Evolutionary conservation across 2,888 invertebrate species (phyloP).

Genomic region (Girardia tigrina): DNA sequence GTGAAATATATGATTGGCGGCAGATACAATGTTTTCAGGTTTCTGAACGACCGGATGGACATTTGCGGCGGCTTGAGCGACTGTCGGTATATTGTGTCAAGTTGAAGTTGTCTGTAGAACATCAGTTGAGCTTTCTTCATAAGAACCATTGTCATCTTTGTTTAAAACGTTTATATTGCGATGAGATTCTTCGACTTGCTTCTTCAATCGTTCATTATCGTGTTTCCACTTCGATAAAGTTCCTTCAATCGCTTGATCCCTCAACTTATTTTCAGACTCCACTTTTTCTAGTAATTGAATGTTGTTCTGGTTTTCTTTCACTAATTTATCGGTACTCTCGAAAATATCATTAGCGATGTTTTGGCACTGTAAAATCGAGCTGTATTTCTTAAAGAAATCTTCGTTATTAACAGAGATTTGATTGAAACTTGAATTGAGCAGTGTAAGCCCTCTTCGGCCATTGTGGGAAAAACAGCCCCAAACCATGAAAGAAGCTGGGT

Average conservation of each 20-base stretch:
- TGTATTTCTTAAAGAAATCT: background rate
- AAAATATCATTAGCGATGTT: background rate
- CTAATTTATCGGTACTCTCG: background rate
- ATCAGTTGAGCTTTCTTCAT: background rate
- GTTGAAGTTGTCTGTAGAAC: background rate
- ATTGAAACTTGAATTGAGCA: background rate
- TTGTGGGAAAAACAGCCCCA: too few species aligned
- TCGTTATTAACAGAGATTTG: background rate
- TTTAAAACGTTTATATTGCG: background rate
- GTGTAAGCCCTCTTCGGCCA: too few species aligned
- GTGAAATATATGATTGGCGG: constrained; percentile 6
- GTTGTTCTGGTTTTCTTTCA: background rate
- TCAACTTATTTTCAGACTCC: background rate
- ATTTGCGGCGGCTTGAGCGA: background rate
- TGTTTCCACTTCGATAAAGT: background rate
- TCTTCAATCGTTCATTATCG: background rate
- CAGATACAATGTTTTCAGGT: background rate
- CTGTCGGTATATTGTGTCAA: background rate
- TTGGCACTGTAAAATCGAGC: background rate
- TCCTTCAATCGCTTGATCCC: background rate
- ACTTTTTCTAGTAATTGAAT: background rate
- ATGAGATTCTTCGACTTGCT: background rate
- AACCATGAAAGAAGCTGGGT: too few species aligned
- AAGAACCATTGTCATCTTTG: background rate
- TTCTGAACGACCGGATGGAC: constrained; percentile 12